Conservation (phyloP, 2,888 invertebrate species). For the Cephus rjabovi region DNA sequence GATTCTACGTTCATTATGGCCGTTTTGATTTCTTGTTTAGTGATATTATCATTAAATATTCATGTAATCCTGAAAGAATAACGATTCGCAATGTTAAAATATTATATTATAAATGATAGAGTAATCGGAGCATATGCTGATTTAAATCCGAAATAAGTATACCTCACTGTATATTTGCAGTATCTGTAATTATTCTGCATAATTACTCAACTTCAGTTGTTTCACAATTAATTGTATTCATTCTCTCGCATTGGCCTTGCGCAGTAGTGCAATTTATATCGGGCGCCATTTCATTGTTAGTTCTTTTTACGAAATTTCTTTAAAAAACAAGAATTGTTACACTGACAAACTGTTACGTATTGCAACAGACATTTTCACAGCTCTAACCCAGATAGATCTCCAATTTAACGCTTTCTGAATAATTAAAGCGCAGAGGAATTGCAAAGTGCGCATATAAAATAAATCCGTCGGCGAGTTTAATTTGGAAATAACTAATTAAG, state of each 20-base stretch:
- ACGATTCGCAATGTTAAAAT: neutral
- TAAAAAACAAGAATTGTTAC: neutral
- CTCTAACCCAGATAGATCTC: neutral
- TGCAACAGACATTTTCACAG: neutral
- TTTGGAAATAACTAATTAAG: neutral
- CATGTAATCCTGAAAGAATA: neutral
- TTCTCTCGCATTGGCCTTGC: neutral
- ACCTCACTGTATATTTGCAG: neutral
- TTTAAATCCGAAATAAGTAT: neutral
- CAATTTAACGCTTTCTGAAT: neutral
- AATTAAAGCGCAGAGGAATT: neutral
- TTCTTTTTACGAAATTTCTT: neutral
- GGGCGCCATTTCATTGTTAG: neutral
- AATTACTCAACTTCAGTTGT: neutral
- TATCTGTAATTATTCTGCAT: neutral
- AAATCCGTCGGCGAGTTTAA: neutral
- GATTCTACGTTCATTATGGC: neutral
- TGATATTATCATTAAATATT: neutral
- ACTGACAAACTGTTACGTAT: neutral
- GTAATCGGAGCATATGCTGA: neutral
- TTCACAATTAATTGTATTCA: neutral
- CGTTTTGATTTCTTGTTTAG: neutral
- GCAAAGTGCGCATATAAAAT: neutral
- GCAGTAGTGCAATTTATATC: neutral
- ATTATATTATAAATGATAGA: neutral